A percentile compares a stretch with the other conserved stretches of the same genome.
These are phyloP conservation scores for Uropetala carovei DNA, from an alignment of 2,888 invertebrate genomes.

Conservation along the genomic window DNA sequence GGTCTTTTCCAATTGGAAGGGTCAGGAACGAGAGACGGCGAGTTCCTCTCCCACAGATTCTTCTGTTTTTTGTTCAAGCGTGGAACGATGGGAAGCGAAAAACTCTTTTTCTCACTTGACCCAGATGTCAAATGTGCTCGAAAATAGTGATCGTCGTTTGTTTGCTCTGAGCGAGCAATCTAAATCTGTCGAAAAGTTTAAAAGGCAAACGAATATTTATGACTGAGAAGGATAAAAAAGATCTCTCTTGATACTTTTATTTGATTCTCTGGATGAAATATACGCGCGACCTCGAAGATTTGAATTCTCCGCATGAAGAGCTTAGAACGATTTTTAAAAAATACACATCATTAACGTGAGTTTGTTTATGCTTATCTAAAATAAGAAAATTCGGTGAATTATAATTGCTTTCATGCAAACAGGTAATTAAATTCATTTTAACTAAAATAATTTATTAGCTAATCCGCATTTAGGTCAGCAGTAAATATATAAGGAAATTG, in stretches of 20 bases:
- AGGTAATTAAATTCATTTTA: too few relatives aligned
- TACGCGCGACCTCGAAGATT: not conserved
- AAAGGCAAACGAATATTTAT: conserved; percentile 30
- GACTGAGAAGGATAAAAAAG: not conserved
- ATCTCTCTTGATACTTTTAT: not conserved
- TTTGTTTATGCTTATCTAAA: too few relatives aligned
- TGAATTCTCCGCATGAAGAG: not conserved
- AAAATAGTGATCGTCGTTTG: not conserved
- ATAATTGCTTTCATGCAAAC: too few relatives aligned
- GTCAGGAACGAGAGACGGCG: not conserved
- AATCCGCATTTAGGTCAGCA: too few relatives aligned
- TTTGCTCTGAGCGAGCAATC: not conserved
- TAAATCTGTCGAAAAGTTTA: conserved; percentile 48
- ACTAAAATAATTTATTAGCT: too few relatives aligned
- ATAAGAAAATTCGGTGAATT: too few relatives aligned
- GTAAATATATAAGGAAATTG: too few relatives aligned
- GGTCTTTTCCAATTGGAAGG: not conserved
- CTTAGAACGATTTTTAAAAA: too few relatives aligned
- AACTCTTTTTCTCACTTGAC: conserved; percentile 27
- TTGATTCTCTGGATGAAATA: conserved; percentile 9
- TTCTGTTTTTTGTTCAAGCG: not conserved
- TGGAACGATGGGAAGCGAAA: conserved; percentile 15
- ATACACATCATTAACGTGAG: too few relatives aligned
- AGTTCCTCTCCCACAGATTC: not conserved
- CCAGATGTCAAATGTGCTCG: conserved; percentile 37